Percentiles rank a stretch among this genome's conserved stretches.
Evolutionary conservation across 2,113 vertebrate genomes (phyloP).

Genomic region (Dromaius novaehollandiae): DNA sequence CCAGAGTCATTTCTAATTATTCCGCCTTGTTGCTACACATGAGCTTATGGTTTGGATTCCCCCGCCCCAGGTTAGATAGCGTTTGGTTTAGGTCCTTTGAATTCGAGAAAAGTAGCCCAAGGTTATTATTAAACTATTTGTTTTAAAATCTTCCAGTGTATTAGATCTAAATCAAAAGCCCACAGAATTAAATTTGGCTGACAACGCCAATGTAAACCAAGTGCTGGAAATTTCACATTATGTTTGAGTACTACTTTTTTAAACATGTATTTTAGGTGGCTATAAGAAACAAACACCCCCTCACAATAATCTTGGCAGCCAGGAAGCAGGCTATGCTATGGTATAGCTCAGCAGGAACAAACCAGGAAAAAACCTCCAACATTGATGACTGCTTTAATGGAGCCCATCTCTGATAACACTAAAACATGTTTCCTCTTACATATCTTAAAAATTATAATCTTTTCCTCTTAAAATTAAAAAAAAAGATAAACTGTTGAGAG

Average conservation of each 20-base stretch:
- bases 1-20: background rate
- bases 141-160: background rate
- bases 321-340: background rate
- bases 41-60: background rate
- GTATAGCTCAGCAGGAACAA: background rate
- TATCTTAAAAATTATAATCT: background rate
- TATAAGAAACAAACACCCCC: background rate
- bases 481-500: background rate
- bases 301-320: background rate
- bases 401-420: background rate
- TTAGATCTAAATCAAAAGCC: background rate
- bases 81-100: background rate
- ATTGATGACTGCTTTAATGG: background rate
- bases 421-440: background rate
- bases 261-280: background rate
- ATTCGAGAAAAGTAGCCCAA: background rate
- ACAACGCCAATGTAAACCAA: background rate
- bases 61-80: background rate
- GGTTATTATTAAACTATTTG: background rate
- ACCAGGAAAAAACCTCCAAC: background rate
- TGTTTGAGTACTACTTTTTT: background rate
- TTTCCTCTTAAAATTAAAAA: background rate
- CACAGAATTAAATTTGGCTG: background rate
- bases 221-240: background rate
- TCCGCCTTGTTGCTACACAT: background rate